Percentiles rank a stretch among this genome's conserved stretches.
Conservation (phyloP, 1,140 invertebrate species). For the Heliconius eleuchia region DNA sequence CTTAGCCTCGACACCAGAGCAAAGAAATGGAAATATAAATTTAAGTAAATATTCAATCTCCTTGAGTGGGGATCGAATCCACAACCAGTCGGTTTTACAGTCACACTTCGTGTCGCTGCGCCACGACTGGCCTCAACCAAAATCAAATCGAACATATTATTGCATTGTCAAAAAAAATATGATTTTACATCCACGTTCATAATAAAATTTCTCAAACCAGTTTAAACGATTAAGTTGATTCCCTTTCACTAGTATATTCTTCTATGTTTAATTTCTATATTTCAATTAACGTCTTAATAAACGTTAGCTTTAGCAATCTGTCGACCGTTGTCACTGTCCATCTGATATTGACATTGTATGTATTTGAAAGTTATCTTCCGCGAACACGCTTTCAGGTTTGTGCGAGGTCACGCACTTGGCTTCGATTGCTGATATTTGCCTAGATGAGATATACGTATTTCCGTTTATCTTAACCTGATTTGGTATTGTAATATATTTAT, state of each 20-base stretch:
- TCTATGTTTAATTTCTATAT: conserved; percentile 26
- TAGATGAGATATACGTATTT: conserved; percentile 20
- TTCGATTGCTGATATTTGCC: conserved; percentile 47
- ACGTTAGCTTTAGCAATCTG: conserved; percentile 5
- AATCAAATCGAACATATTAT: too few relatives aligned
- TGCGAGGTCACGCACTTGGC: conserved; percentile 55
- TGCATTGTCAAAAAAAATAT: neutral
- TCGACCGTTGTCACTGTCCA: conserved; percentile 29
- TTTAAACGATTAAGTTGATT: neutral
- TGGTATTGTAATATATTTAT: neutral
- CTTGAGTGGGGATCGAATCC: too few relatives aligned
- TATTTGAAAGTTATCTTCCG: conserved; percentile 72
- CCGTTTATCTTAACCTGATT: conserved; percentile 17
- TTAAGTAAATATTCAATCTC: too few relatives aligned
- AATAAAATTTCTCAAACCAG: neutral
- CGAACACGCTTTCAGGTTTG: conserved; percentile 52
- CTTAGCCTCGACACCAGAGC: too few relatives aligned
- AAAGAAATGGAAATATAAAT: too few relatives aligned
- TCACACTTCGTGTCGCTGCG: too few relatives aligned
- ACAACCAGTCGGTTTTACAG: too few relatives aligned
- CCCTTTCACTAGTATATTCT: conserved; percentile 26
- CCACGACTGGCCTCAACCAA: too few relatives aligned
- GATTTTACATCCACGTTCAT: neutral
- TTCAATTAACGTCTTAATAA: conserved; percentile 22
- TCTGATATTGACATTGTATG: conserved; percentile 68